Percentiles rank a stretch among this genome's conserved stretches.
phyloP scores from a whole-genome alignment of 2,888 invertebrate genomes.

The Pseudoips prasinana region DNA sequence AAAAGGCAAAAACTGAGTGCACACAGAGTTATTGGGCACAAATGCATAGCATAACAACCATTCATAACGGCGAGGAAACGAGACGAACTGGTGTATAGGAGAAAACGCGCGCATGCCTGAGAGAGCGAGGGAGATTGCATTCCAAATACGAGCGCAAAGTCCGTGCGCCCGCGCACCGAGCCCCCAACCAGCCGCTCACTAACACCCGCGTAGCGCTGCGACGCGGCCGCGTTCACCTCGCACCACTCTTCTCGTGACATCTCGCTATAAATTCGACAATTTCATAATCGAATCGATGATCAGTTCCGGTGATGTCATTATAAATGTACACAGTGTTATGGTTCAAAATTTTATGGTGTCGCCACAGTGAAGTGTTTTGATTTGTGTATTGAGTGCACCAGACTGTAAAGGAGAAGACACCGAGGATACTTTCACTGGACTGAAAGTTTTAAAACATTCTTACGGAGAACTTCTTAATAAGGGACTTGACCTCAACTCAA shows the following conservation, averaged over 20 bases:
- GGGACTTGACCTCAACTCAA: slow-evolving; percentile 49
- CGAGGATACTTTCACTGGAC: slow-evolving; percentile 81
- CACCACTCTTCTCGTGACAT: slow-evolving; percentile 44
- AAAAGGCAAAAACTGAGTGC: slow-evolving; percentile 42
- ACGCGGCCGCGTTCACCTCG: slow-evolving; percentile 28
- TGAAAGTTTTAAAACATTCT: slow-evolving; percentile 77
- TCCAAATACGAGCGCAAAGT: slow-evolving; percentile 54
- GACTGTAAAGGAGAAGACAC: slow-evolving; percentile 60
- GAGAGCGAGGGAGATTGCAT: slow-evolving; percentile 78
- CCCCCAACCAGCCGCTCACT: slow-evolving; percentile 43
- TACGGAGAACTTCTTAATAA: slow-evolving; percentile 71
- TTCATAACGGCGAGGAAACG: slow-evolving; percentile 68
- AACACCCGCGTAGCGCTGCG: slow-evolving; percentile 42
- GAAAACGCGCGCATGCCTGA: slow-evolving; percentile 63
- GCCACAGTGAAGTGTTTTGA: slow-evolving; percentile 44
- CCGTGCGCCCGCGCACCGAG: slow-evolving; percentile 32
- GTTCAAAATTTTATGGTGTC: slow-evolving; percentile 43
- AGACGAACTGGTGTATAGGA: slow-evolving; percentile 51
- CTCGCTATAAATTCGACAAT: slow-evolving; percentile 46
- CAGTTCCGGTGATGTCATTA: slow-evolving; percentile 52
- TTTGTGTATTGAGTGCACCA: slow-evolving; percentile 48
- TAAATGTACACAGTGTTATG: slow-evolving; percentile 33
- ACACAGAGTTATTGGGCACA: slow-evolving; percentile 50
- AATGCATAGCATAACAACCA: slow-evolving; percentile 61
- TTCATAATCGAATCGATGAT: slow-evolving; percentile 48